Conservation (phyloP, 2,113 vertebrate species). For the Dromiciops gliroides region DNA sequence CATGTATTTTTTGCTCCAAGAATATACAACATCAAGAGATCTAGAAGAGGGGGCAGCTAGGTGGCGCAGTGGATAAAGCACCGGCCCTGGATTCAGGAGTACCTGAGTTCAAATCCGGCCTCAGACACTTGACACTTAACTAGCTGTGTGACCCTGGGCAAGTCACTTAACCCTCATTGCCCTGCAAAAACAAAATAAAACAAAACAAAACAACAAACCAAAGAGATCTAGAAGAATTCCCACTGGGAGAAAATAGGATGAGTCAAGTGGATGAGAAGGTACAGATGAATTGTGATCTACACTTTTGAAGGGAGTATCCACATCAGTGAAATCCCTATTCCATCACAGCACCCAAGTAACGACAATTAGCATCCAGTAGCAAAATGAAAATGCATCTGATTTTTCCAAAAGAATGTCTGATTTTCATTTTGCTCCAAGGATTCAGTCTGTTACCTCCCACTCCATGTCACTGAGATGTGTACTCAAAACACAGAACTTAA, state of each 20-base stretch:
- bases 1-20: not conserved
- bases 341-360: not conserved
- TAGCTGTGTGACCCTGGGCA: no score
- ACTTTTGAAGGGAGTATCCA: not conserved
- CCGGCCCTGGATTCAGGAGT: no score
- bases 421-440: not conserved
- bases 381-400: not conserved
- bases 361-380: not conserved
- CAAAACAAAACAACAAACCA: no score
- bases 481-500: not conserved
- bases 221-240: not conserved
- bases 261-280: not conserved
- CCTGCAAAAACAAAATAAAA: no score
- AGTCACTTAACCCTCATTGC: no score
- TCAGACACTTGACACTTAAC: no score
- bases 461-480: not conserved
- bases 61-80: no score
- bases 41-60: no score
- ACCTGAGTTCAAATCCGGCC: no score
- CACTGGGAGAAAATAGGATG: not conserved
- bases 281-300: not conserved
- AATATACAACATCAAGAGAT: not conserved
- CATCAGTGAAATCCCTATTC: not conserved
- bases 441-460: not conserved
- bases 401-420: not conserved